Conservation (phyloP, 2,888 invertebrate species). For the Sthenelais limicola region DNA sequence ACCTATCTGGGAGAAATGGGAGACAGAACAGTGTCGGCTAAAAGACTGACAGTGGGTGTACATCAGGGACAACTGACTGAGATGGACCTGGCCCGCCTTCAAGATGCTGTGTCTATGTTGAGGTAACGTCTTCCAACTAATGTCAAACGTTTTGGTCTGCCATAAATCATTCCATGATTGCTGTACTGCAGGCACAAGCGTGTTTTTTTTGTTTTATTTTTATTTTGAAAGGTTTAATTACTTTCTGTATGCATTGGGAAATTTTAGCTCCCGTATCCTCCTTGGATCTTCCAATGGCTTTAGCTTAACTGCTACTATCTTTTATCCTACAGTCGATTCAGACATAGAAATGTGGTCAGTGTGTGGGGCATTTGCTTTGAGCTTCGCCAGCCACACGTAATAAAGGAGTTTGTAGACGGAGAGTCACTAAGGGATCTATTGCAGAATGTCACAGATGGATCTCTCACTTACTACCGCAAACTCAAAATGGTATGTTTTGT, state of each 20-base stretch:
- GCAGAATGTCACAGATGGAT: background rate
- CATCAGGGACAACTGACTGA: constrained; percentile 63
- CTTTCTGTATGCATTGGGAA: too few species aligned
- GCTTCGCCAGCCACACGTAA: constrained; percentile 63
- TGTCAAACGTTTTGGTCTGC: too few species aligned
- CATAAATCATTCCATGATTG: too few species aligned
- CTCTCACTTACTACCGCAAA: constrained; percentile 17
- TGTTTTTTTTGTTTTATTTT: too few species aligned
- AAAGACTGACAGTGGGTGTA: constrained; percentile 65
- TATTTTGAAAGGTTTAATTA: too few species aligned
- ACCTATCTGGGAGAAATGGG: constrained; percentile 67
- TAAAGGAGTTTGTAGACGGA: constrained; percentile 65
- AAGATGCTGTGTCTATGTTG: constrained; percentile 60
- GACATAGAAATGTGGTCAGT: too few species aligned
- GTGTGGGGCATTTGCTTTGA: constrained; percentile 67
- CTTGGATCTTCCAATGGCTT: too few species aligned
- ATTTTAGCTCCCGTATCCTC: too few species aligned
- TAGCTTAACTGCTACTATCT: too few species aligned
- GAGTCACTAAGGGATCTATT: constrained; percentile 66
- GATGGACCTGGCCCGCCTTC: constrained; percentile 59
- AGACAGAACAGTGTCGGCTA: constrained; percentile 63
- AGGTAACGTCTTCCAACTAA: too few species aligned
- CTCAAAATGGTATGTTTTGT: constrained; percentile 7
- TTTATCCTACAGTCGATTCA: too few species aligned
- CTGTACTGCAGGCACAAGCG: too few species aligned